phyloP scores from a whole-genome alignment of 2,113 vertebrate species.

The Pterocles gutturalis region DNA sequence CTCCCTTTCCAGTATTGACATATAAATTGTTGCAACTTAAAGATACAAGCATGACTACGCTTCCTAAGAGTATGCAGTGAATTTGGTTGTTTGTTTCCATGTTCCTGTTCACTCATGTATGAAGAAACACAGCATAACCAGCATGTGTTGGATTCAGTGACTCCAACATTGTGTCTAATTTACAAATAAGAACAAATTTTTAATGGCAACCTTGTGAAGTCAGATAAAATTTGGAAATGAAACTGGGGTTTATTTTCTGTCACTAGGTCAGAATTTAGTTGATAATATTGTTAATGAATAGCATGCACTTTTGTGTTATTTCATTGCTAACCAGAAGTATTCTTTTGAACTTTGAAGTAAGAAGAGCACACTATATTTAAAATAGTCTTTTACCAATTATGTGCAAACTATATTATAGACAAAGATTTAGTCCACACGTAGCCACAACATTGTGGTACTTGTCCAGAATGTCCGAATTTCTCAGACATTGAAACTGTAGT shows the following conservation, averaged over 20 bases:
- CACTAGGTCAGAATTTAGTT: not conserved
- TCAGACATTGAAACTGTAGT: not conserved
- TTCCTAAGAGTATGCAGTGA: not conserved
- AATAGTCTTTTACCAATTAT: not conserved
- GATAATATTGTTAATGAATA: not conserved
- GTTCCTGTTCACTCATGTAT: not conserved
- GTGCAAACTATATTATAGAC: not conserved
- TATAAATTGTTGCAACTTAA: not conserved
- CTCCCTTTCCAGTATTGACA: not conserved
- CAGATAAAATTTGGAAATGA: not conserved
- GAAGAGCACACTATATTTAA: not conserved
- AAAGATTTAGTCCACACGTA: not conserved
- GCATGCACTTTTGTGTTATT: not conserved
- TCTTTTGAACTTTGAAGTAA: not conserved
- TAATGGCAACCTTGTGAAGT: not conserved
- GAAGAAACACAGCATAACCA: not conserved
- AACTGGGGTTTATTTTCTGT: not conserved
- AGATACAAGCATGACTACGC: not conserved
- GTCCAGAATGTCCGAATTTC: not conserved
- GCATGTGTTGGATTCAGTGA: not conserved
- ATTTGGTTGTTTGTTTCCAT: rapidly evolving
- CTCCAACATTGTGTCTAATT: not conserved
- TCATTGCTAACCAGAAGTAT: not conserved
- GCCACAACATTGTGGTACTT: not conserved
- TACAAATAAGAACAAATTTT: not conserved